These are phyloP conservation scores for Fistularia tabacaria DNA, from an alignment of 2,797 vertebrate genomes.

Conservation along the genomic window DNA sequence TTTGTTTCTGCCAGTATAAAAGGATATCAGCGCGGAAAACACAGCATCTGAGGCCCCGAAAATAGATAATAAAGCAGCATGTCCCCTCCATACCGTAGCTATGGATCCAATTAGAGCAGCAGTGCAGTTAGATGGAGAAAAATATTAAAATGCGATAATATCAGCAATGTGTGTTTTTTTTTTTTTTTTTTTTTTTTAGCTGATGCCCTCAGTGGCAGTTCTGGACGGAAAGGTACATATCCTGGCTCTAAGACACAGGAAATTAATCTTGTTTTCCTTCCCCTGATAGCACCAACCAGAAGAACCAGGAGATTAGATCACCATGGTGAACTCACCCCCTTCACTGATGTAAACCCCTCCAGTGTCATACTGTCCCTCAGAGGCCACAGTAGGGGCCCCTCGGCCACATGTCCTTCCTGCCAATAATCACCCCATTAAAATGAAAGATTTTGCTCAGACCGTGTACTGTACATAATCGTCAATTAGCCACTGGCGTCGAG, in stretches of 20 bases:
- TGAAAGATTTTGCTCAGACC: slow-evolving; percentile 67
- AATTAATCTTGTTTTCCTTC: slow-evolving; percentile 65
- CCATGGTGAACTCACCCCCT: slow-evolving; percentile 65
- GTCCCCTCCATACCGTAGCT: slow-evolving; percentile 8
- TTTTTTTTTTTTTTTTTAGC: slow-evolving; percentile 15
- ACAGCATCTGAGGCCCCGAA: neutral
- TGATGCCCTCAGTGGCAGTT: slow-evolving; percentile 32
- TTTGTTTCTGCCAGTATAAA: neutral
- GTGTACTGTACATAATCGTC: slow-evolving; percentile 73
- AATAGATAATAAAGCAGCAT: slow-evolving; percentile 9
- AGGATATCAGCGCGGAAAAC: no score
- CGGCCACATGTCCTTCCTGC: slow-evolving; percentile 72
- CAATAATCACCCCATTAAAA: slow-evolving; percentile 78
- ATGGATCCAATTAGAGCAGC: slow-evolving; percentile 52
- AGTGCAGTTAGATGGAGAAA: slow-evolving; percentile 28
- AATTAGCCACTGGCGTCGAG: slow-evolving; percentile 67
- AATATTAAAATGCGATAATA: slow-evolving; percentile 68
- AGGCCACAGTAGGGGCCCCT: slow-evolving; percentile 55
- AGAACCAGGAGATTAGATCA: slow-evolving; percentile 68
- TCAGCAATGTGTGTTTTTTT: slow-evolving; percentile 41
- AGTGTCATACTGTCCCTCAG: slow-evolving; percentile 52
- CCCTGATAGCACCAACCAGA: slow-evolving; percentile 61
- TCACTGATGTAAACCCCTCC: slow-evolving; percentile 63
- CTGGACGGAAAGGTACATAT: slow-evolving; percentile 35
- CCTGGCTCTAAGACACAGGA: slow-evolving; percentile 54